These are phyloP conservation scores for Cosmia trapezina DNA, from an alignment of 2,888 invertebrate species.

Conservation along the genomic window DNA sequence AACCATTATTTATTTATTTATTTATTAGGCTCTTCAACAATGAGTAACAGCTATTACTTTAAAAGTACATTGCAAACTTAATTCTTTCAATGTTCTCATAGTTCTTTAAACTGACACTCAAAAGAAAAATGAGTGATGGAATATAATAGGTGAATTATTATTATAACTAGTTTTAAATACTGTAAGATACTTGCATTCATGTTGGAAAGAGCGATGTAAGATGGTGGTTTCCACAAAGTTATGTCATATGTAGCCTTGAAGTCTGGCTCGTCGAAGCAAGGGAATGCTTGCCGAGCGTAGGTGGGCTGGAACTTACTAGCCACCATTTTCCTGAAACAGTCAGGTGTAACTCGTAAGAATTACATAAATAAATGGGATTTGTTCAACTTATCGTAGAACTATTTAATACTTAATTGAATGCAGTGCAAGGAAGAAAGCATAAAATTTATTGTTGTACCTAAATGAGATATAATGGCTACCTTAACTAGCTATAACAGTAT, in stretches of 20 bases:
- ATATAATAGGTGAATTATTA: not conserved
- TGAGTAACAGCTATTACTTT: not conserved
- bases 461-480: no score
- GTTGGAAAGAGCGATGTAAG: constrained; percentile 95
- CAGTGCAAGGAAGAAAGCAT: not conserved
- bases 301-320: constrained; percentile 99
- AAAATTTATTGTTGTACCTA: not conserved
- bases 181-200: constrained; percentile 92
- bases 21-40: not conserved
- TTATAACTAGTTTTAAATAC: not conserved
- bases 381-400: not conserved
- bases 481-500: no score
- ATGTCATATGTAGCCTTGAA: constrained; percentile 96
- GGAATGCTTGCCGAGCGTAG: constrained; percentile 97
- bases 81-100: not conserved
- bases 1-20: not conserved
- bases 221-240: constrained; percentile 93
- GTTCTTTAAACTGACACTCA: no score
- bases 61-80: not conserved
- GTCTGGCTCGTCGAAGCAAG: constrained; percentile 98
- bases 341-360: constrained; percentile 6
- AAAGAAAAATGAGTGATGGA: not conserved
- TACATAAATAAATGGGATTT: not conserved
- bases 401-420: not conserved
- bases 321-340: constrained; percentile 93